Percentiles rank a stretch among this genome's conserved stretches.
These are phyloP conservation scores for Aldrovandia affinis DNA, from an alignment of 2,797 vertebrate genomes.

Conservation along the genomic window DNA sequence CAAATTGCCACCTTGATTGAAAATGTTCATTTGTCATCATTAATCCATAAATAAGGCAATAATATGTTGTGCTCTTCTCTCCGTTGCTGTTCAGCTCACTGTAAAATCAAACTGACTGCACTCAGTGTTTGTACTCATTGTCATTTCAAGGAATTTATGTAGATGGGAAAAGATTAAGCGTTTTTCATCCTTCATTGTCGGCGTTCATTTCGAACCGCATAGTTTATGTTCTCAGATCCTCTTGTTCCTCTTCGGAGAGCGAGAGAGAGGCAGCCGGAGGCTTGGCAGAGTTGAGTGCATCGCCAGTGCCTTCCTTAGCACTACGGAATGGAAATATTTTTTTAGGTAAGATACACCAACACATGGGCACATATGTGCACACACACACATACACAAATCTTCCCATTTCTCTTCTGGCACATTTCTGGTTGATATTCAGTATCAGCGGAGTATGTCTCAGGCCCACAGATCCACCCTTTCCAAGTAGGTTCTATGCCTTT, in stretches of 20 bases:
- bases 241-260: background rate
- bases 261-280: background rate
- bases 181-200: conserved; percentile 9
- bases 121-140: conserved; percentile 11
- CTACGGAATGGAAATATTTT: background rate
- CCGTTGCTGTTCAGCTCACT: background rate
- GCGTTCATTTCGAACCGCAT: background rate
- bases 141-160: conserved; percentile 11
- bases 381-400: background rate
- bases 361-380: background rate
- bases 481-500: too few relatives aligned
- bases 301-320: background rate
- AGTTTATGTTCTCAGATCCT: conserved; percentile 4
- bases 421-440: too few relatives aligned
- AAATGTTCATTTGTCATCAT: conserved; percentile 38
- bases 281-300: background rate
- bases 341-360: background rate
- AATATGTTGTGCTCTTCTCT: background rate
- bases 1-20: background rate
- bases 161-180: conserved; percentile 19
- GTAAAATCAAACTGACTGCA: background rate
- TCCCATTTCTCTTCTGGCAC: background rate
- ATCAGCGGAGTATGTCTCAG: too few relatives aligned
- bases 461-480: too few relatives aligned
- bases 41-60: background rate